Percentiles rank a stretch among this genome's conserved stretches.
Conservation (phyloP, 2,113 vertebrate species). For the Hymenochirus boettgeri region DNA sequence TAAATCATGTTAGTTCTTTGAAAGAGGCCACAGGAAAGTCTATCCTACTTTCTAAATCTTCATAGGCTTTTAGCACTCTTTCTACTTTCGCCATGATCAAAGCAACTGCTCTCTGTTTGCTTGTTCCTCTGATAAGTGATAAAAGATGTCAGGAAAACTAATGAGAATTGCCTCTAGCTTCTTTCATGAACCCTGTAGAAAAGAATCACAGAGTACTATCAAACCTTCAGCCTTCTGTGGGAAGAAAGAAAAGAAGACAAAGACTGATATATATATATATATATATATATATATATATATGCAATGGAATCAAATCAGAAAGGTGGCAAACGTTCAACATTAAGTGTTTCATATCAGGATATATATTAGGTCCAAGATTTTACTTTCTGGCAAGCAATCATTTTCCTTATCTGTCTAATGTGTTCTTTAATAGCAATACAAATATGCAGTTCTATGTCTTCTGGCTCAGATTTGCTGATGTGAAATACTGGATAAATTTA, state of each 20-base stretch:
- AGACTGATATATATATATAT: conserved; percentile 1
- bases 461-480: too few relatives aligned
- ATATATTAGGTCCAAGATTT: too few relatives aligned
- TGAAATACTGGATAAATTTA: too few relatives aligned
- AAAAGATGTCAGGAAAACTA: conserved; percentile 68
- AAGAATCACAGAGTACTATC: conserved; percentile 52
- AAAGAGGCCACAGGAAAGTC: conserved; percentile 58
- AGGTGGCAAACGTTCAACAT: background rate
- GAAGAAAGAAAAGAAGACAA: conserved; percentile 48
- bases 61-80: conserved; percentile 65
- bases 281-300: conserved; percentile 13
- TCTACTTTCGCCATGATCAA: conserved; percentile 72
- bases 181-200: conserved; percentile 60
- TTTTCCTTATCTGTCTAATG: too few relatives aligned
- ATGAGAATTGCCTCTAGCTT: conserved; percentile 59
- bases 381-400: too few relatives aligned
- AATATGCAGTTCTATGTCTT: too few relatives aligned
- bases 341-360: too few relatives aligned
- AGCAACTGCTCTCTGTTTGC: conserved; percentile 64
- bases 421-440: too few relatives aligned
- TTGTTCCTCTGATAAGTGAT: conserved; percentile 74
- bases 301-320: conserved; percentile 16
- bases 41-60: conserved; percentile 60
- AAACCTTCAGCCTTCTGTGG: conserved; percentile 56
- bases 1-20: conserved; percentile 61